Base-by-base conservation (phyloP, 2,113 vertebrate species). In the Tragelaphus scriptus region DNA sequence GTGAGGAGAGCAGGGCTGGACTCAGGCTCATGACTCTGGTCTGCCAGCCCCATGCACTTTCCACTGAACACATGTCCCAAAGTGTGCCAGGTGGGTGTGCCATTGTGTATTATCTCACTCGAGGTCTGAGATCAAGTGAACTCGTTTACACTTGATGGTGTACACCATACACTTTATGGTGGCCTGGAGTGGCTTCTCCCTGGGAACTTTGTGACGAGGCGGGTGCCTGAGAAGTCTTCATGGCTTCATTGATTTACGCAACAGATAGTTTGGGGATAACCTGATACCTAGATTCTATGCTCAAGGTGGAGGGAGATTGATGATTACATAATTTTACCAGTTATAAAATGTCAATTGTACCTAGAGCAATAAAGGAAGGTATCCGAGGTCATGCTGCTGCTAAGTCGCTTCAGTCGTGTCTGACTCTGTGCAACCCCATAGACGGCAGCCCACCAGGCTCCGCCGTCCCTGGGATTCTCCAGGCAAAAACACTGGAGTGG, bases 61-160 rank as follows among this genome's bases (percentile, higher is more conserved):
- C 36, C 32, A 11, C 4, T 28, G 59, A 51, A 10, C 7, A 13
- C 19, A 6, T 6, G 15, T 15, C 4, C 28, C 44, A 19, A 10
- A 61, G 58, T 49, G 63, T 21, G 7, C 12, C 47, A 1, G 58
- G 26, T 1, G 53, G 47, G 17, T 28, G 19, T 79, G 28, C 23
- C 15, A 6, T 7, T 1, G 1, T 11, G 21, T 30, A 21, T 56
- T 5, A 3, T 19, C 4, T 92, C 10, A 11, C 26, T 36, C 10
- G 1, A 11, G 21, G 6, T 30, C 63, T 87, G 44, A 56, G 40
- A 53, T 30, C 36, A 40, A 40, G 8, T 21, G 32, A 14, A 36
- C 23, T 30, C 28, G n/a, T 1, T 44, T 21, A 3, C 1, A 11
- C 30, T 40, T 40, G 40, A 40, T 40, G 40, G 40, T 40, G 40